phyloP scores from a whole-genome alignment of 2,797 vertebrate genomes.

The Pampus argenteus region DNA sequence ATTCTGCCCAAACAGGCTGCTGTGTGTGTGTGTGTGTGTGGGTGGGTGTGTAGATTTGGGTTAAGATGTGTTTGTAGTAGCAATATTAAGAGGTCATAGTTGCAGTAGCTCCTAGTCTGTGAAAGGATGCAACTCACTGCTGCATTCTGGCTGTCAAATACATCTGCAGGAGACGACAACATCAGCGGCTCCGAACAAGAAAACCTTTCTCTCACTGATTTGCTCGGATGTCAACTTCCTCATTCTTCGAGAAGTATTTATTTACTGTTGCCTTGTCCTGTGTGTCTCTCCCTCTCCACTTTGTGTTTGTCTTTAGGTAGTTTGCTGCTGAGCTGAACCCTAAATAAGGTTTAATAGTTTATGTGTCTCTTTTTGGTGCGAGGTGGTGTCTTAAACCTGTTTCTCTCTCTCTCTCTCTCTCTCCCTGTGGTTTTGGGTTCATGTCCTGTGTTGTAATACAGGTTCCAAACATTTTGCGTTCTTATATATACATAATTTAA shows the following conservation, averaged over 20 bases:
- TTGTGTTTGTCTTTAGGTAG: neutral
- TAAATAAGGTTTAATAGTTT: conserved; percentile 11
- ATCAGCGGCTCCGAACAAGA: neutral
- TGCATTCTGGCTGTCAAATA: conserved; percentile 14
- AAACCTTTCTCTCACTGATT: neutral
- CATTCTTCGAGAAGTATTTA: neutral
- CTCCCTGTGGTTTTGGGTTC: conserved; percentile 21
- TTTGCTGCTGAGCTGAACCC: conserved; percentile 18
- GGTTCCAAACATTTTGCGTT: neutral
- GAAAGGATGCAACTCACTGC: conserved; percentile 2
- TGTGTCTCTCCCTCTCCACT: neutral
- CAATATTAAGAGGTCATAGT: neutral
- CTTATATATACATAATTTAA: too few species aligned
- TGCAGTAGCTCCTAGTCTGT: conserved; percentile 6
- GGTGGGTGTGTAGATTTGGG: conserved; percentile 19
- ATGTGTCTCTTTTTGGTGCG: conserved; percentile 39
- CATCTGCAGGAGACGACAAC: neutral
- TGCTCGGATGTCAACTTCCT: neutral
- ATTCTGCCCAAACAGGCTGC: conserved; percentile 20
- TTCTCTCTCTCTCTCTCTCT: conserved; percentile 1
- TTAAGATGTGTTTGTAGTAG: conserved; percentile 21
- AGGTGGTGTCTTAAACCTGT: conserved; percentile 22
- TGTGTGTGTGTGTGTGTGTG: neutral
- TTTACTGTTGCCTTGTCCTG: neutral
- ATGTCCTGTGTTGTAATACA: conserved; percentile 5